Base-by-base conservation (phyloP, 2,797 vertebrate species). In the Manis pentadactyla region DNA sequence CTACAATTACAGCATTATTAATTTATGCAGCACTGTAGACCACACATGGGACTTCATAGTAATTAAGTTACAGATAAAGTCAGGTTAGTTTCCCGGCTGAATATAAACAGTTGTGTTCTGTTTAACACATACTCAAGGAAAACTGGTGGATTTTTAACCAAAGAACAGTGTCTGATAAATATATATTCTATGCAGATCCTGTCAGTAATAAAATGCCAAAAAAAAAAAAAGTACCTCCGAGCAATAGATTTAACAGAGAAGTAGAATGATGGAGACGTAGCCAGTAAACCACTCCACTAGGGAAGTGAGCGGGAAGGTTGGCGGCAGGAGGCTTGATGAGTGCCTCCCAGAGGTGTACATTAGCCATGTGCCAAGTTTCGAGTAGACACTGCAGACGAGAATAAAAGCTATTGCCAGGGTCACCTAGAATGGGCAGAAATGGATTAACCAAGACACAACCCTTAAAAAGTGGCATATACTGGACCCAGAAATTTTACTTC, bases 1-100 rank as follows among this genome's bases (percentile, higher is more conserved):
- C 69, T 73, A 74, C 66, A 83, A 29, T 92, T 51, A 88, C 46
- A 74, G 39, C 75, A 9, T 95, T 96, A 85, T 97, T 96, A 91
- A 97, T 94, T 81, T 83, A 90, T 78, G 64, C 23, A 86, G 81
- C 51, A 78, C 59, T 25, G 34, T 4, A 73, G 78, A 94, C 71
- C 71, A 83, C 74, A 91, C 57, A 3, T 29, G 71, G 82, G 82
- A 90, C 68, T 51, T 90, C 74, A 61, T 39, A 57, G 75, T 92
- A 94, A 87, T 94, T 97, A 94, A 97, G 91, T 78, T 93, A 84
- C 71, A 96, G 78, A 87, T 53, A 93, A 81, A 83, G 59, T 39
- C 63, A 93, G 63, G 68, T 82, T 81, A 37, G 39, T 74, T 89
- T 95, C 51, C 18, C 39, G 90, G 90, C 53, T 53, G 74, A 96